Base-by-base conservation (phyloP, 2,113 vertebrate species). In the Phrynosoma blainvillii region DNA sequence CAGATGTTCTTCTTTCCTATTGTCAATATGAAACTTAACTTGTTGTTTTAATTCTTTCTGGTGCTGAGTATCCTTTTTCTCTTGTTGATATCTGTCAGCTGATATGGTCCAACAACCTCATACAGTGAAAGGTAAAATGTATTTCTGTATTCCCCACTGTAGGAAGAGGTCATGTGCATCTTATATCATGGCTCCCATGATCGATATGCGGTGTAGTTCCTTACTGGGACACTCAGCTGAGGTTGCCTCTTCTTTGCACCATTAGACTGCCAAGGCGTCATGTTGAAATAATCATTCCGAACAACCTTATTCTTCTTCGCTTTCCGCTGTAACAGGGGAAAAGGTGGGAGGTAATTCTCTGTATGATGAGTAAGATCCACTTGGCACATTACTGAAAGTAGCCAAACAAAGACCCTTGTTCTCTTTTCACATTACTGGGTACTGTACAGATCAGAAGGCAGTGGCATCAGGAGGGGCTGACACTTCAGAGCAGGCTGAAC, bases 241-340 rank as follows among this genome's bases (percentile, higher is more conserved):
- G 96, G 96, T 56, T 94, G 96, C 82, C 91, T 96, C 62, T 94
- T 97, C 32, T 96, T 96, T n/a, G 95, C 96, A 62, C 96, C 89
- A 0, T 91, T 95, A 1, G 94, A 90, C 9, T 95, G 94, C 85
- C 96, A 93, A 1, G 96, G 95, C 0, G 95, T 96, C 96, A 97
- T 97, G 91, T 97, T 97, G 94, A 97, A 97, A 92, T 97, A 97
- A 91, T 97, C 96, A 0, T 95, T 97, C 81, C 96, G 97, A 79
- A 94, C 95, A 82, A 94, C 95, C n/a, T 84, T 88, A 1, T 10
- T 96, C 85, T 82, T 97, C 79, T 91, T 97, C 79, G 25, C 95
- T 87, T 94, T 97, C 27, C 91, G 89, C 97, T 97, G 92, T 62
- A 62, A 62, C 74, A 79, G 75, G 52, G 25, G 76, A 71, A 56